Evolutionary conservation across 2,797 vertebrate genomes (phyloP).

Genomic region (Dendrocincla tyrannina): DNA sequence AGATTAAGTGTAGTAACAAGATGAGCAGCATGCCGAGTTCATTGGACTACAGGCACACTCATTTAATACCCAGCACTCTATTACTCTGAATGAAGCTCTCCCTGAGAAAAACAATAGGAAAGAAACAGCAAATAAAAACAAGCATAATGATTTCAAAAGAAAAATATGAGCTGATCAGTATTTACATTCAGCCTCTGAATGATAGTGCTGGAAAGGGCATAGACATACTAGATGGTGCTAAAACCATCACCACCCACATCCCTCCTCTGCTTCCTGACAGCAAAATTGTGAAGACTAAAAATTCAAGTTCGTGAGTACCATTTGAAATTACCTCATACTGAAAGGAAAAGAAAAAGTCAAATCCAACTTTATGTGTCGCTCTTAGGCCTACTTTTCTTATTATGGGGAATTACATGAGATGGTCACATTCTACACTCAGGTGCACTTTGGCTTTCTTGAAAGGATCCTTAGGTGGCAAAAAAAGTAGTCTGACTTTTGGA

Average conservation of each 20-base stretch:
- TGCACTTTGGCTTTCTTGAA: neutral
- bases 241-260: neutral
- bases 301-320: neutral
- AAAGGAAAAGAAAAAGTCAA: neutral
- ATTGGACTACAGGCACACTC: slow-evolving; percentile 71
- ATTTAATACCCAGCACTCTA: slow-evolving; percentile 75
- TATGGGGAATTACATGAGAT: neutral
- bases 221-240: neutral
- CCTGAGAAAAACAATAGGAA: slow-evolving; percentile 56
- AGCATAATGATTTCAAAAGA: neutral
- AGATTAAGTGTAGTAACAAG: slow-evolving; percentile 80
- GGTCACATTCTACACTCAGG: neutral
- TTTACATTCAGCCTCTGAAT: neutral
- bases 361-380: neutral
- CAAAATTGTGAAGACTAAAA: neutral
- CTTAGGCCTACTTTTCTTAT: neutral
- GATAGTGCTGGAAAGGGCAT: neutral
- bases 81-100: slow-evolving; percentile 72
- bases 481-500: neutral
- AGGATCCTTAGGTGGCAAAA: neutral
- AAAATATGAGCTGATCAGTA: neutral
- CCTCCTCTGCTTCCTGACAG: accelerated
- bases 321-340: neutral
- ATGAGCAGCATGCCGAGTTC: slow-evolving; percentile 77
- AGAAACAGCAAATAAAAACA: slow-evolving; percentile 13